Base-by-base conservation (phyloP, 2,888 invertebrate species). In the Cyrtodaria siliqua region DNA sequence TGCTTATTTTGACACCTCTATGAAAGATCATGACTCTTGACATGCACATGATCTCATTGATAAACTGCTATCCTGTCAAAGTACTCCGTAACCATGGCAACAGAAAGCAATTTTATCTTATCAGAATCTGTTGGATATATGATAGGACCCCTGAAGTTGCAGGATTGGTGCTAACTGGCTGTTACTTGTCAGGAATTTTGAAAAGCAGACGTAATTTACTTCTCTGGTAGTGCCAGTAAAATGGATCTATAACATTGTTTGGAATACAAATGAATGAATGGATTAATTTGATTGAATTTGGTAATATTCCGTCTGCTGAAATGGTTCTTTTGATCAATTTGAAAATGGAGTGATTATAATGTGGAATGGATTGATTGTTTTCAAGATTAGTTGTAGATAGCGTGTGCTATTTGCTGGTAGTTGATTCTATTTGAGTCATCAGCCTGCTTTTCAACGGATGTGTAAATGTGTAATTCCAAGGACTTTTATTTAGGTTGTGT, bases 81-180 rank as follows among this genome's bases (percentile, higher is more conserved):
- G 56, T 74, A 55, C 61, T 42, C 47, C 4, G 69, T 76, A 76
- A 42, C 79, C 72, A 69, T 80, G 69, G 79, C 42, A 69, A 80
- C 79, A 23, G 29, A 68, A 64, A 67, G 56, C 63, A 68, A 75
- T 75, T 79, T 79, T 66, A 68, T 71, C 79, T 75, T 80, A 80
- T 80, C 79, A 64, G 49, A 59, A 52, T 52, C 75, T 80, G 72
- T 69, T 38, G 62, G 79, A 69, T 75, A 73, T 67, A 66, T 76
- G 79, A 80, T 80, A 75, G 61, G 66, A 42, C 68, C 72, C 79
- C 78, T 77, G 60, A 29, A 68, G 72, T 20, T 47, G 40, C 50
- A 69, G 75, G 60, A 38, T 49, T 23, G 57, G 57, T 57, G 66
- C 56, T 66, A 56, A 56, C 29, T 20, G 40, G 53, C 33, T 53